Evolutionary conservation across 2,888 invertebrate species (phyloP).

Genomic region (Busseola fusca): DNA sequence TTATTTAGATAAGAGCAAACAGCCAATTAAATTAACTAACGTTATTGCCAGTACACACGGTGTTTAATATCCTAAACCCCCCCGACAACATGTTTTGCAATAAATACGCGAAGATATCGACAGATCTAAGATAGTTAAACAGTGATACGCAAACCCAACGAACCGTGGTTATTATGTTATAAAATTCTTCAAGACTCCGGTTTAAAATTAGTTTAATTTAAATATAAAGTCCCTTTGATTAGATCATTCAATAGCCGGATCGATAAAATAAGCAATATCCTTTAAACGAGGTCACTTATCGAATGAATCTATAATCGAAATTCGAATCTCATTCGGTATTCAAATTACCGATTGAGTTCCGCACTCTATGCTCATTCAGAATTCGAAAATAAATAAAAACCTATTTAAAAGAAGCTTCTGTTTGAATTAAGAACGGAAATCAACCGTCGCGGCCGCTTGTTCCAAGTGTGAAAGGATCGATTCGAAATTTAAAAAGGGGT

Average conservation of each 20-base stretch:
- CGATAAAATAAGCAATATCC: slow-evolving; percentile 87
- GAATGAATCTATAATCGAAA: slow-evolving; percentile 88
- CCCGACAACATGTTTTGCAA: slow-evolving; percentile 55
- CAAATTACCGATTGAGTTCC: slow-evolving; percentile 85
- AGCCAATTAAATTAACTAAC: slow-evolving; percentile 67
- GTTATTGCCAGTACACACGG: slow-evolving; percentile 50
- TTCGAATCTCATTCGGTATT: slow-evolving; percentile 83
- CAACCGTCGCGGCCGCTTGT: slow-evolving; percentile 86
- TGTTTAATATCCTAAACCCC: slow-evolving; percentile 43
- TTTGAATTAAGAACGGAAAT: slow-evolving; percentile 88
- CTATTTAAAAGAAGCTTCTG: slow-evolving; percentile 81
- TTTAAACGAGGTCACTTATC: slow-evolving; percentile 88
- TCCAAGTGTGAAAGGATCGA: slow-evolving; percentile 88
- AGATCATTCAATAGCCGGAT: slow-evolving; percentile 79
- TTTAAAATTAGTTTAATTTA: slow-evolving; percentile 64
- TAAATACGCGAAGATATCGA: slow-evolving; percentile 65
- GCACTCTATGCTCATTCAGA: slow-evolving; percentile 76
- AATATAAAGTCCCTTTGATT: slow-evolving; percentile 70
- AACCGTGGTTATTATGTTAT: slow-evolving; percentile 54
- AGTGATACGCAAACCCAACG: slow-evolving; percentile 61
- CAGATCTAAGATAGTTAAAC: slow-evolving; percentile 64
- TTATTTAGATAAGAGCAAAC: slow-evolving; percentile 50
- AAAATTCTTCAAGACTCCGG: slow-evolving; percentile 53
- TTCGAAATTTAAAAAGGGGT: slow-evolving; percentile 81
- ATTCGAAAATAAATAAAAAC: slow-evolving; percentile 77